Evolutionary conservation across 2,797 vertebrate genomes (phyloP), one percentile per base, ranked within the genome.

Genomic region (Neosilurus hyrtlii): DNA sequence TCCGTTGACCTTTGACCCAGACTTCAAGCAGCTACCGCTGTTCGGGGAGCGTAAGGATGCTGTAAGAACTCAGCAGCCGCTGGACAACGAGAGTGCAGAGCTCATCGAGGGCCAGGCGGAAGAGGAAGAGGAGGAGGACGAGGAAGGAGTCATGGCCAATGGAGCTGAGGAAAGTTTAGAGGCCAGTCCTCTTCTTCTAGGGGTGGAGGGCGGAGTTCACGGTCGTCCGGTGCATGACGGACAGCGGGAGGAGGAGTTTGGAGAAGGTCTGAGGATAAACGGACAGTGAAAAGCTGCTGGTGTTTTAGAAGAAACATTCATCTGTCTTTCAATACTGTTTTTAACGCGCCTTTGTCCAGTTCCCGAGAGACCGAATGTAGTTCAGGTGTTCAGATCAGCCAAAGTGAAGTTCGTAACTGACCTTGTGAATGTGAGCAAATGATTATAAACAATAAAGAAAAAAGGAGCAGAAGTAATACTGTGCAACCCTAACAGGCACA

Each of bases 1-100:
- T 5, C 30, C 93, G 2, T 92, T 95, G 82, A 89, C 95, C 59
- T 95, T 97, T n/a, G 97, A 99, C 86, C 84, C 95, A 0, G 97
- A 98, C 61, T 97, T 98, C 91, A 96, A 97, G 77, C 88, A 86
- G 9, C 83, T 90, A 70, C 79, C 95, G 4, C 93, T 97, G 90
- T 98, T 95, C 67, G 92, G 94, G 0, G 97, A 98, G 78, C 94
- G 96, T 84, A 95, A 95, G 92, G 96, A 92, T 85, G 92, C 68
- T 90, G 95, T 91, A 81, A 95, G 94, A 91, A 95, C 94, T 94
- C 93, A 93, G 85, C 86, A 89, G 70, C 84, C 91, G n/a, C 88
- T 93, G 88, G 88, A 89, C 30, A 90, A 88, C 24, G 89, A 90
- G 80, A 93, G 92, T 81, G 91, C 93, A 0, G 90, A 88, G 63